Base-by-base conservation (phyloP, 1,140 invertebrate species). In the Habropoda laboriosa region DNA sequence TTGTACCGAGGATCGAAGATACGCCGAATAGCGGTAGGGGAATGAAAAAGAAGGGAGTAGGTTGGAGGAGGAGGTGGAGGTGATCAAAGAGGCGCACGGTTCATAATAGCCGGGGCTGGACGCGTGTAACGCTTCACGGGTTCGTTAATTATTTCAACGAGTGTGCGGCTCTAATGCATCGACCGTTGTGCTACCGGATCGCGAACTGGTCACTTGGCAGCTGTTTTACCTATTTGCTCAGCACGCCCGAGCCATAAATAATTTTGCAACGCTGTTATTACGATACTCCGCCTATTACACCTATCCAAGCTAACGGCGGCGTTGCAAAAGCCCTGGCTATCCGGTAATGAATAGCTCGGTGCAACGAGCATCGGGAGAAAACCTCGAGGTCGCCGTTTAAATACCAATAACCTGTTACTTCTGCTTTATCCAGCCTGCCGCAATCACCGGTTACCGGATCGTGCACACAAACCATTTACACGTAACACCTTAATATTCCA, bases 61-160 rank as follows among this genome's bases (percentile, higher is more conserved):
- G n/a, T n/a, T n/a, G n/a, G n/a, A n/a, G n/a, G n/a, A n/a, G n/a
- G n/a, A n/a, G 38, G 38, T 27, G 24, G 18, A 24, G 16, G 3
- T 30, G 78, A 64, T 81, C 49, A 55, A 81, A 86, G n/a, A n/a
- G 64, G 66, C 60, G 27, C 16, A 30, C 40, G 57, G 30, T 45
- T 45, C 30, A 71, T 72, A 74, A 70, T 64, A 76, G 49, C 27
- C 51, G 49, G 74, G 53, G 72, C 35, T 53, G 35, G 27, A 35
- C 64, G 74, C 68, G 63, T 57, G 83, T 74, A 81, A 82, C 79
- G 85, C 87, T 85, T 87, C 87, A 88, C 87, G 90, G 88, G 78
- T 89, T 92, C 89, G 88, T 92, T 93, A 92, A 93, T 92, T 92
- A 92, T 90, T 92, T 91, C 89, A 91, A 92, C 90, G 89, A 90